phyloP scores from a whole-genome alignment of 2,797 vertebrate species.

The Myioborus miniatus region DNA sequence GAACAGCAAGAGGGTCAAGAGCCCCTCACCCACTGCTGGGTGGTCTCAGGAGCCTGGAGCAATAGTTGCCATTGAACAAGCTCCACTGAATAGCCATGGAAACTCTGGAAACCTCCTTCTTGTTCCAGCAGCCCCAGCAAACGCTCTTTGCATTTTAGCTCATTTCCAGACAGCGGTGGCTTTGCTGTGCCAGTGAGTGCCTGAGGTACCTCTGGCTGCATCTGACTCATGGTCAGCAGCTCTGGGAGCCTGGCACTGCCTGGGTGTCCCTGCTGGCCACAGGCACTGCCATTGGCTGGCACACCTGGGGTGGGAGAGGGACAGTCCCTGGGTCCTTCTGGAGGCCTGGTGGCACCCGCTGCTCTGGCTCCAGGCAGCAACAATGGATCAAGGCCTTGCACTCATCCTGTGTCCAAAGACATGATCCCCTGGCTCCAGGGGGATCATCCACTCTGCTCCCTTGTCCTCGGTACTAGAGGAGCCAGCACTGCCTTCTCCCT shows the following conservation, averaged over 20 bases:
- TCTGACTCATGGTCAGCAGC: fast-evolving
- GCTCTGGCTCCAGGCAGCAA: fast-evolving
- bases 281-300: background rate
- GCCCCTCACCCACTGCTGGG: fast-evolving
- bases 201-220: too few species aligned
- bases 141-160: background rate
- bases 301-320: fast-evolving
- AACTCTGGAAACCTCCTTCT: background rate
- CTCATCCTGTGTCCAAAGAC: background rate
- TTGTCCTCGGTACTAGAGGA: fast-evolving
- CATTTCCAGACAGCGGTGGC: fast-evolving
- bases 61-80: background rate
- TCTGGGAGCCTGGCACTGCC: background rate
- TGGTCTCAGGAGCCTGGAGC: background rate
- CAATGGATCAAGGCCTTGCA: background rate
- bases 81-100: background rate
- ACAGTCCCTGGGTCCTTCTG: background rate
- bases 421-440: background rate
- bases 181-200: background rate
- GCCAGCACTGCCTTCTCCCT: background rate
- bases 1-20: background rate
- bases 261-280: fast-evolving
- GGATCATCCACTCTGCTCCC: background rate
- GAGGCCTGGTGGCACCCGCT: background rate
- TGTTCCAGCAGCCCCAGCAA: background rate